Percentiles rank a stretch among this genome's conserved stretches.
Conservation (phyloP, 2,797 vertebrate species). For the Tangara arthus region DNA sequence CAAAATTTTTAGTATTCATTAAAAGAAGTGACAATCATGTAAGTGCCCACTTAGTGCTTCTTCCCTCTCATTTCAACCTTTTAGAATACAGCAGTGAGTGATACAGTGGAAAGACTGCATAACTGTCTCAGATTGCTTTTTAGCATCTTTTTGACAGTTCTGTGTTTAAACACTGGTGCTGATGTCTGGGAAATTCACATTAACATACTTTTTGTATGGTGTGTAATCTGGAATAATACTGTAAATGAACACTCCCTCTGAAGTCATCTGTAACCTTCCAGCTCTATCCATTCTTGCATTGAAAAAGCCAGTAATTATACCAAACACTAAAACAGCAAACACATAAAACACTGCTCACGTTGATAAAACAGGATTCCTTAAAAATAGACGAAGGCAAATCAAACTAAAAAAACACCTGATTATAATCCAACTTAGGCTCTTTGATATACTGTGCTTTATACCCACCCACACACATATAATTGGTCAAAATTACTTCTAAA, state of each 20-base stretch:
- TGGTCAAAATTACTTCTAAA: background rate
- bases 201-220: conserved; percentile 35
- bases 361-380: conserved; percentile 6
- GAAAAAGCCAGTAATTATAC: background rate
- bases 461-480: background rate
- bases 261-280: conserved; percentile 10
- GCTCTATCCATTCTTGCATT: background rate
- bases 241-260: background rate
- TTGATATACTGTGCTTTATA: background rate
- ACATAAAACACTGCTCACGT: background rate
- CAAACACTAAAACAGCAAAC: conserved; percentile 16
- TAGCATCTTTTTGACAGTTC: conserved; percentile 67
- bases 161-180: conserved; percentile 64
- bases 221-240: background rate
- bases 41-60: conserved; percentile 69
- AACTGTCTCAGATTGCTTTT: conserved; percentile 69
- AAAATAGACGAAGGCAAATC: background rate
- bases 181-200: conserved; percentile 58
- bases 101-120: conserved; percentile 33
- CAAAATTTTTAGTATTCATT: conserved; percentile 52
- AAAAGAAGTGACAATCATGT: conserved; percentile 46
- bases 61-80: conserved; percentile 52
- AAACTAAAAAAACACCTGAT: background rate
- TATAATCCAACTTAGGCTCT: background rate
- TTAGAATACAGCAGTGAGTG: conserved; percentile 41